Evolutionary conservation across 2,797 vertebrate genomes (phyloP).

Genomic region (Phalloptychus januarius): DNA sequence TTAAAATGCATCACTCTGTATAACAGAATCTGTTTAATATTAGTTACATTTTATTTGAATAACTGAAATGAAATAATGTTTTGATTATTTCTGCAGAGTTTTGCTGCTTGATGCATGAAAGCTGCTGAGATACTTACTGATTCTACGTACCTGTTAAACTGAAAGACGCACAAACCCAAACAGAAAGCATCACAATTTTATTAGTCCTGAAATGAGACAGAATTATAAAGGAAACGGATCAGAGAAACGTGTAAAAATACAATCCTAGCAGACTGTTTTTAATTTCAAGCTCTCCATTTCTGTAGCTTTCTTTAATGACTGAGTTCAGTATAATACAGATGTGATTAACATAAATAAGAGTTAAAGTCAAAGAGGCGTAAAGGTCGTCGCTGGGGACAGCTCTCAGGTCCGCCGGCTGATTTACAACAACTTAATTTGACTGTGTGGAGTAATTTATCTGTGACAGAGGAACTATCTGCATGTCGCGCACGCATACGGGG

Average conservation of each 20-base stretch:
- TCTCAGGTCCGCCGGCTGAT: slow-evolving; percentile 67
- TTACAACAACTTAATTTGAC: slow-evolving; percentile 80
- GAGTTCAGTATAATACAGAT: slow-evolving; percentile 71
- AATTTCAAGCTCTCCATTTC: slow-evolving; percentile 46
- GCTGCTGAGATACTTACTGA: slow-evolving; percentile 10
- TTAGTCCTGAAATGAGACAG: slow-evolving; percentile 29
- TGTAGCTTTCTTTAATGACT: slow-evolving; percentile 70
- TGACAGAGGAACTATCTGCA: slow-evolving; percentile 67
- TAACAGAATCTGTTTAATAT: neutral
- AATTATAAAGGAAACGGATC: slow-evolving; percentile 13
- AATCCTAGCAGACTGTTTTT: neutral
- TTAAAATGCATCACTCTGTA: neutral
- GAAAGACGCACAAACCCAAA: slow-evolving; percentile 20
- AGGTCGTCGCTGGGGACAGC: slow-evolving; percentile 80
- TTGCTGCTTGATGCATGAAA: neutral
- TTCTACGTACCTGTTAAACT: slow-evolving; percentile 43
- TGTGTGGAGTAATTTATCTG: slow-evolving; percentile 77
- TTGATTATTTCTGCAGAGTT: neutral
- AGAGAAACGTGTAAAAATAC: slow-evolving; percentile 10
- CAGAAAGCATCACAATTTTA: slow-evolving; percentile 22
- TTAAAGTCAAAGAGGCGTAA: slow-evolving; percentile 82
- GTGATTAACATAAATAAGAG: slow-evolving; percentile 82
- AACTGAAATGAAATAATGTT: neutral
- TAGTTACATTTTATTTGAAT: neutral
- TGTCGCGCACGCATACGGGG: slow-evolving; percentile 54